Evolutionary conservation across 1,140 invertebrate genomes (phyloP), one percentile per base, ranked within the genome.

Genomic region (Notospermus geniculatus): DNA sequence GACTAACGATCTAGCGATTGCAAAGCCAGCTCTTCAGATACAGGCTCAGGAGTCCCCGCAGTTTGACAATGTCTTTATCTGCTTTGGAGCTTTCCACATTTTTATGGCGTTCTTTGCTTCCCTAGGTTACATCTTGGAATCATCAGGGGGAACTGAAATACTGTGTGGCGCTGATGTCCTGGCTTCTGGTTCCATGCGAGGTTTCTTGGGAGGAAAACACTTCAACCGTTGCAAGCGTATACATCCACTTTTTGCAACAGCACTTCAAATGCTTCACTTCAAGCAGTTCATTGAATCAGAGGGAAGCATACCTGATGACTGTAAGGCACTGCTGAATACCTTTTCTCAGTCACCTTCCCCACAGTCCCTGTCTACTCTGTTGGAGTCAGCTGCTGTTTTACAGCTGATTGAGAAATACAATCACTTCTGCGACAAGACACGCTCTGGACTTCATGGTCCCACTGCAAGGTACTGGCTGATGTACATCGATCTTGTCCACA

Each of bases 211-310:
- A 1, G 79, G 79, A 5, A 82, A 80, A 69, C 78, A 83, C 69
- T 84, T 77, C 62, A 84, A 82, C 63, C 50, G 83, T 15, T 84
- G 81, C 54, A 84, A 83, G 64, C 63, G 76, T 32, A 45, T 84
- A 2, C 79, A 84, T 72, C 76, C 79, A 22, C 45, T 83, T 11
- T 32, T 83, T 1, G 56, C 78, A 56, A 17, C 80, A 29, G 80
- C 66, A 39, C 64, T 83, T 41, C 60, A 80, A 74, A 78, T 80
- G 46, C 52, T 83, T 43, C 78, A 82, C 74, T 82, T 84, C 70
- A 56, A 75, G 68, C 32, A 29, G 30, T 65, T 65, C 29, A 4
- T 52, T 13, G 29, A 45, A 19, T 19, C 27, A 23, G 23, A 13
- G 2, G 19, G 23, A 7, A 2, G 30, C n/a, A 17, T 17, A n/a